phyloP scores from a whole-genome alignment of 2,888 invertebrate species.

The Pherbina coryleti region DNA sequence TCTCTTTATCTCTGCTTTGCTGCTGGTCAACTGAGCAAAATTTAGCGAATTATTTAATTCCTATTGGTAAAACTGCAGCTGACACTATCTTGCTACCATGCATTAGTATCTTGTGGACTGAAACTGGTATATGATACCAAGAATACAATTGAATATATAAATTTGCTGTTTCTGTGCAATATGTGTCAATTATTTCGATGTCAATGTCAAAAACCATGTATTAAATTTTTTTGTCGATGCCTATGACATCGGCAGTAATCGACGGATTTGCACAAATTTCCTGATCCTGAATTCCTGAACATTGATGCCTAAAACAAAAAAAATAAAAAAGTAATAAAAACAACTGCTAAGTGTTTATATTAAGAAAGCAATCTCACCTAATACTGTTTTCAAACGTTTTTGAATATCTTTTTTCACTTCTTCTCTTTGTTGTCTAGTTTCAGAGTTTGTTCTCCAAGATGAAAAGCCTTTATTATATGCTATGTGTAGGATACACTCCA shows the following conservation, averaged over 20 bases:
- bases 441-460: constrained; percentile 36
- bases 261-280: constrained; percentile 42
- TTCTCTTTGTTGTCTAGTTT: constrained; percentile 33
- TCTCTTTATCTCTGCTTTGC: too few species aligned
- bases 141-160: constrained; percentile 34
- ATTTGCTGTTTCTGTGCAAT: constrained; percentile 39
- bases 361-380: too few species aligned
- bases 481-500: constrained; percentile 36
- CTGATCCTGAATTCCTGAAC: constrained; percentile 40
- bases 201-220: constrained; percentile 36
- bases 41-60: too few species aligned
- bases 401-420: constrained; percentile 33
- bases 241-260: constrained; percentile 31
- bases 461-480: constrained; percentile 30
- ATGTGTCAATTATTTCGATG: constrained; percentile 34
- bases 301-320: constrained; percentile 27
- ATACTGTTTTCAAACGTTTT: background rate
- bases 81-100: constrained; percentile 28
- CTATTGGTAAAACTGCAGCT: too few species aligned
- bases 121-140: constrained; percentile 37
- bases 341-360: too few species aligned
- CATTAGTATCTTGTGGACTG: constrained; percentile 34
- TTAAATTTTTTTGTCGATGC: constrained; percentile 37
- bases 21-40: too few species aligned
- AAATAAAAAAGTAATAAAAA: too few species aligned